Base-by-base conservation (phyloP, 2,888 invertebrate genomes). In the Nomada hirtipes region DNA sequence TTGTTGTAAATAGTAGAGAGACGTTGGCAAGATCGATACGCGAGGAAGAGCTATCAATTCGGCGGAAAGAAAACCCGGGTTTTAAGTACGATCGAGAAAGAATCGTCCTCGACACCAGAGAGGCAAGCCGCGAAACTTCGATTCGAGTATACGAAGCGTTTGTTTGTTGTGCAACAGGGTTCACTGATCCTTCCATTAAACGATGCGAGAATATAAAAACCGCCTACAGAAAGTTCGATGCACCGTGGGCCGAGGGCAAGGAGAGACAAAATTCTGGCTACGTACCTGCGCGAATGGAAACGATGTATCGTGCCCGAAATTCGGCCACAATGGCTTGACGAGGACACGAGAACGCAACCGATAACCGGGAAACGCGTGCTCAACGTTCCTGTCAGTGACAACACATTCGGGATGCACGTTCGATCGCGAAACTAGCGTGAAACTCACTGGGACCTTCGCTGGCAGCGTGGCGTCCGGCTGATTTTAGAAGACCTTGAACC, bases 401-500 rank as follows among this genome's bases (percentile, higher is more conserved):
- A 75, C 77, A 71, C 74, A 44, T 53, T 44, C 53, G 82, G 3
- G 26, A 11, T 13, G 47, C 72, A 44, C 36, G 36, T 72, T 73
- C 75, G 67, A 69, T 82, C 77, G 69, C 55, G 77, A 76, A 71
- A 63, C 70, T 57, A 71, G 63, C 85, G 74, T 57, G 67, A 57
- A 82, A 82, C 67, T 77, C 55, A 50, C 59, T 59, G 75, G 74
- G 73, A 53, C 11, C 61, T 59, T 47, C 13, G 65, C 76, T 85
- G 82, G 82, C 79, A 86, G 73, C 77, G 79, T 79, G 79, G 68
- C 75, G 79, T 70, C 55, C n/a, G 80, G 78, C 79, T 84, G 86
- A 75, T 88, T 89, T 87, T 87, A 86, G 88, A 87, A 79, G 88
- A 77, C 88, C 87, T 85, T 88, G 89, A 88, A 85, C 84, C 82